A percentile compares a stretch with the other conserved stretches of the same genome.
phyloP scores from a whole-genome alignment of 2,888 invertebrate genomes.

The Scelioninae gen. 1 region DNA sequence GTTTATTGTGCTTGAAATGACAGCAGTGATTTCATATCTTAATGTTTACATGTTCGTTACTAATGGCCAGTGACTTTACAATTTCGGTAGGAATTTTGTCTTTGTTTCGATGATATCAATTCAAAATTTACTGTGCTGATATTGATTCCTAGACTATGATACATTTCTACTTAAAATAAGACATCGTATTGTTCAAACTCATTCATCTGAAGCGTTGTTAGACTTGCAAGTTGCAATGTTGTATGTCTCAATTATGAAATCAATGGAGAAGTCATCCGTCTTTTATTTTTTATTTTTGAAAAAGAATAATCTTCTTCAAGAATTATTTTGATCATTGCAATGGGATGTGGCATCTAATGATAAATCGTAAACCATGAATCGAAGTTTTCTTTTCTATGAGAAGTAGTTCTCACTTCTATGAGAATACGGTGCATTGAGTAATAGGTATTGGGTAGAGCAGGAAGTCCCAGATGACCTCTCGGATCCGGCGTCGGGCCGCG shows the following conservation, averaged over 20 bases:
- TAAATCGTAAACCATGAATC: slow-evolving; percentile 66
- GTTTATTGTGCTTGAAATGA: slow-evolving; percentile 39
- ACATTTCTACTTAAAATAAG: slow-evolving; percentile 27
- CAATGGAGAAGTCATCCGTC: slow-evolving; percentile 31
- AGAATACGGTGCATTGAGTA: slow-evolving; percentile 65
- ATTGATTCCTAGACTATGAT: slow-evolving; percentile 36
- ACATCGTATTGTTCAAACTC: not conserved
- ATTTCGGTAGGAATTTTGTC: slow-evolving; percentile 52
- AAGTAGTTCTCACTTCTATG: slow-evolving; percentile 59
- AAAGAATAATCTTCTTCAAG: slow-evolving; percentile 42
- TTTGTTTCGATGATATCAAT: slow-evolving; percentile 34
- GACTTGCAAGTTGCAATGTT: slow-evolving; percentile 8
- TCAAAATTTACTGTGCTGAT: slow-evolving; percentile 20
- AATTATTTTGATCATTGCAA: slow-evolving; percentile 61
- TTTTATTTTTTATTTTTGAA: not conserved
- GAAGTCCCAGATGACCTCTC: slow-evolving; percentile 64
- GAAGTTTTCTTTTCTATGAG: slow-evolving; percentile 53
- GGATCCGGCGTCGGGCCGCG: slow-evolving; percentile 62
- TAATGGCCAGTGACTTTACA: slow-evolving; percentile 62
- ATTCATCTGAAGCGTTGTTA: slow-evolving; percentile 3
- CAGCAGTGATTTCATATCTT: slow-evolving; percentile 53
- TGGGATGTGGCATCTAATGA: slow-evolving; percentile 59
- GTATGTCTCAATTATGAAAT: slow-evolving; percentile 61
- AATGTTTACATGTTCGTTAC: slow-evolving; percentile 60
- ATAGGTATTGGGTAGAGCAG: slow-evolving; percentile 67